A percentile compares a stretch with the other conserved stretches of the same genome.
These are phyloP conservation scores for Entomobrya multifasciata DNA, from an alignment of 2,888 invertebrate genomes.

Conservation along the genomic window DNA sequence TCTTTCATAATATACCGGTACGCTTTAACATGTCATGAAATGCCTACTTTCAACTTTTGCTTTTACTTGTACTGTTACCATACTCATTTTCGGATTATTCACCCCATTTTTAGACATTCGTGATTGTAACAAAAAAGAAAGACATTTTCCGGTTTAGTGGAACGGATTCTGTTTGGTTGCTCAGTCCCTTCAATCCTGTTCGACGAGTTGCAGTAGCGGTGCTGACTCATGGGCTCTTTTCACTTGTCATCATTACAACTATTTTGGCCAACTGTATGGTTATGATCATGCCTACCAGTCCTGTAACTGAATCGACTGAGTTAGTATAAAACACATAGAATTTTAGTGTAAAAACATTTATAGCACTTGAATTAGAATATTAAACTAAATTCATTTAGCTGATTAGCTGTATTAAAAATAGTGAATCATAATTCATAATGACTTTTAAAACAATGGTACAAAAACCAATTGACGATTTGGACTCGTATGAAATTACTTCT, in stretches of 20 bases:
- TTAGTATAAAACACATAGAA: constrained; percentile 88
- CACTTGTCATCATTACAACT: constrained; percentile 98
- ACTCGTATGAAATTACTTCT: too few species aligned
- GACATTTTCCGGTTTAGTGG: constrained; percentile 99
- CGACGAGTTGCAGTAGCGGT: constrained; percentile 96
- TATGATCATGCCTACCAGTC: constrained; percentile 98
- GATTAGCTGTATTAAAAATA: too few species aligned
- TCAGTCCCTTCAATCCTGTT: constrained; percentile 98
- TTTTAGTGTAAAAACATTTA: constrained; percentile 92
- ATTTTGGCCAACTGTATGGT: constrained; percentile 99
- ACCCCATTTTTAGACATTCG: constrained; percentile 90
- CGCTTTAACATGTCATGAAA: neutral
- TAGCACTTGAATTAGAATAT: too few species aligned
- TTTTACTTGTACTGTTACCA: too few species aligned
- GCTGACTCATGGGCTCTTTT: constrained; percentile 98
- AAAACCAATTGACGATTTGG: too few species aligned
- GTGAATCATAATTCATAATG: too few species aligned
- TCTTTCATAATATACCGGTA: constrained; percentile 82
- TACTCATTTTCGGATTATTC: too few species aligned
- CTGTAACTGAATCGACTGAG: constrained; percentile 98
- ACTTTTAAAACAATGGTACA: too few species aligned
- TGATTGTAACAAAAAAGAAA: constrained; percentile 98
- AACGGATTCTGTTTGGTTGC: constrained; percentile 95
- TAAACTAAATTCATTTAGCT: too few species aligned
- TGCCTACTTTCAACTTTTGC: too few species aligned